Evolutionary conservation across 2,113 vertebrate species (phyloP), one percentile per base, ranked within the genome.

Genomic region (Charadrius vociferus): DNA sequence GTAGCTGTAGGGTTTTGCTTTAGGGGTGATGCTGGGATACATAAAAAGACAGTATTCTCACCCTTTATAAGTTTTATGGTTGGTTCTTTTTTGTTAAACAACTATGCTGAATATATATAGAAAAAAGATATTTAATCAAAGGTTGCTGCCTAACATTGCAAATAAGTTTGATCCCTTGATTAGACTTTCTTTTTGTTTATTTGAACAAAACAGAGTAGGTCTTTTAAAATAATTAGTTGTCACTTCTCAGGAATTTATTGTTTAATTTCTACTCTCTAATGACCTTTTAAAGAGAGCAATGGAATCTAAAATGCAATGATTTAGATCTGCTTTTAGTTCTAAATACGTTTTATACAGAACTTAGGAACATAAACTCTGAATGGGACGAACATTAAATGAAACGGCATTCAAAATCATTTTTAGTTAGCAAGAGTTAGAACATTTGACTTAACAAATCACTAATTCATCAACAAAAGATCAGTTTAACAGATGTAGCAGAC

Each of bases 371-470:
- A 77, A 72, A 77, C 27, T 3, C 22, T 58, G 36, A 78, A 66
- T 27, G 39, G 1, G 12, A 30, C 7, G 52, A 50, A 23, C 22
- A 23, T 49, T 49, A 24, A 50, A 73, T 55, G 22, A 83, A 73
- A 94, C 62, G 19, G 17, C 16, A 71, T 77, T 9, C 8, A 93
- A 94, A 90, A 62, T 49, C 3, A n/a, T 49, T 92, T 90, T 86
- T 53, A 47, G 6, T 49, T 62, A 68, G 11, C 9, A 56, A 58
- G n/a, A 85, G 6, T 13, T 73, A 13, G 27, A 85, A 5, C 14
- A 74, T 63, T 58, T 59, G 2, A 55, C 22, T 43, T 14, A 72
- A 70, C 6, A 53, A 50, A 49, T 7, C 30, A 36, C 2, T 34
- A 45, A 75, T 55, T 52, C 17, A 59, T 3, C 82, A 41, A 67